These are phyloP conservation scores for Gari tellinella DNA, from an alignment of 2,888 invertebrate genomes.

Conservation along the genomic window DNA sequence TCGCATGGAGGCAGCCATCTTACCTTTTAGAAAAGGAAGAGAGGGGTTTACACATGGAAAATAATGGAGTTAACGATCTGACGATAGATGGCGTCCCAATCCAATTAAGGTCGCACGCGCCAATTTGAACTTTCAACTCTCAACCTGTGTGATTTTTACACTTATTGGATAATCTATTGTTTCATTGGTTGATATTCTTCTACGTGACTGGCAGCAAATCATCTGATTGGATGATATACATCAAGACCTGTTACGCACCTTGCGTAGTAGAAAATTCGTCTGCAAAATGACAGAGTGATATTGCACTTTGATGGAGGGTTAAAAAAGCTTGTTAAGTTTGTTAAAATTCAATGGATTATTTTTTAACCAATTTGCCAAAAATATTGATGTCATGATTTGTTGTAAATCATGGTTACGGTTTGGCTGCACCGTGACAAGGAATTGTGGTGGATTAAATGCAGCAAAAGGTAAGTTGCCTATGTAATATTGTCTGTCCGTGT, in stretches of 20 bases:
- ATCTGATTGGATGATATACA: slow-evolving; percentile 45
- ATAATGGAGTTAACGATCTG: slow-evolving; percentile 18
- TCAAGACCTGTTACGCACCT: slow-evolving; percentile 40
- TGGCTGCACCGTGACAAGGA: slow-evolving; percentile 6
- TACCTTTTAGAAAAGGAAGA: slow-evolving; percentile 57
- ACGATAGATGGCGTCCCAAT: slow-evolving; percentile 45
- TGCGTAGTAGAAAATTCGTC: slow-evolving; percentile 42
- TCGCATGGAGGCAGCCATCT: slow-evolving; percentile 64
- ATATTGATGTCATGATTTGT: slow-evolving; percentile 40
- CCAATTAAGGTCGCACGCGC: slow-evolving; percentile 46
- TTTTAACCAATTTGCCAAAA: slow-evolving; percentile 14
- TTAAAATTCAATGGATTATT: slow-evolving; percentile 44
- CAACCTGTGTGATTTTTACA: slow-evolving; percentile 15
- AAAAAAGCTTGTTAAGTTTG: slow-evolving; percentile 14
- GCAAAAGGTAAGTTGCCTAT: no score
- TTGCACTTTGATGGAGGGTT: slow-evolving; percentile 10
- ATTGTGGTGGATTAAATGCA: no score
- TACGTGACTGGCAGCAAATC: slow-evolving; percentile 18
- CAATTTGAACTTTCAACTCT: slow-evolving; percentile 55
- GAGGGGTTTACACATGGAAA: slow-evolving; percentile 46
- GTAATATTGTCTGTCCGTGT: no score
- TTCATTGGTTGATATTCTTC: slow-evolving; percentile 47
- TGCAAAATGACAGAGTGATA: slow-evolving; percentile 32
- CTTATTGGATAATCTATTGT: slow-evolving; percentile 34
- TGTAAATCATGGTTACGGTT: slow-evolving; percentile 37